A percentile compares a stretch with the other conserved stretches of the same genome.
phyloP scores from a whole-genome alignment of 2,888 invertebrate genomes.

The Tethea ocularis region DNA sequence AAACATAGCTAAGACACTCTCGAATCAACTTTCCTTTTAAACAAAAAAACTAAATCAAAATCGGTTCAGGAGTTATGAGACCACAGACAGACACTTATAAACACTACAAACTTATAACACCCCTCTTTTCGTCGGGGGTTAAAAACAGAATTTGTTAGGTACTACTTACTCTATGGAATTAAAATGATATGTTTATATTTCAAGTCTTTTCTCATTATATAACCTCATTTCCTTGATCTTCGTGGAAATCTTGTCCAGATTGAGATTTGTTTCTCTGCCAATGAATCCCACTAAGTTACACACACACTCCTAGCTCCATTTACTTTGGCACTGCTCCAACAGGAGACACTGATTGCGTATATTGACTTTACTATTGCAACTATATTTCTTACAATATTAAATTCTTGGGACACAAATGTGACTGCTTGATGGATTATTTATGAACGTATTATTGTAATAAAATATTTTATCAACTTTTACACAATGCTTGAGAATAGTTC shows the following conservation, averaged over 20 bases:
- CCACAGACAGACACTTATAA: too few relatives aligned
- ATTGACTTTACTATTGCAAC: constrained; percentile 62
- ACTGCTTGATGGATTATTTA: constrained; percentile 26
- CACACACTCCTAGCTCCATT: constrained; percentile 45
- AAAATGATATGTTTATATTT: too few relatives aligned
- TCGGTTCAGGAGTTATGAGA: too few relatives aligned
- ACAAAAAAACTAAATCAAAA: too few relatives aligned
- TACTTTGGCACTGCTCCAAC: constrained; percentile 59
- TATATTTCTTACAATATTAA: constrained; percentile 60
- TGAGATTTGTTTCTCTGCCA: constrained; percentile 60
- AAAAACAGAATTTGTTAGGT: too few relatives aligned
- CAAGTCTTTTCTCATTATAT: neutral
- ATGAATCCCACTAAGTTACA: constrained; percentile 62
- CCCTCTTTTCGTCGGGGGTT: too few relatives aligned
- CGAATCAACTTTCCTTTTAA: too few relatives aligned
- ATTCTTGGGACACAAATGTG: constrained; percentile 39
- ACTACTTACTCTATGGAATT: too few relatives aligned
- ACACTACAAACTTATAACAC: too few relatives aligned
- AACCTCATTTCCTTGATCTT: constrained; percentile 6
- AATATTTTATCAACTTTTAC: too few relatives aligned
- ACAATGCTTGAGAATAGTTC: too few relatives aligned
- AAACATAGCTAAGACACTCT: too few relatives aligned
- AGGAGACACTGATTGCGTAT: constrained; percentile 61
- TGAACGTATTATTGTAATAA: constrained; percentile 6
- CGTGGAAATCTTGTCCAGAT: constrained; percentile 2